Percentiles rank a stretch among this genome's conserved stretches.
These are phyloP conservation scores for Alca torda DNA, from an alignment of 2,797 vertebrate genomes.

Conservation along the genomic window DNA sequence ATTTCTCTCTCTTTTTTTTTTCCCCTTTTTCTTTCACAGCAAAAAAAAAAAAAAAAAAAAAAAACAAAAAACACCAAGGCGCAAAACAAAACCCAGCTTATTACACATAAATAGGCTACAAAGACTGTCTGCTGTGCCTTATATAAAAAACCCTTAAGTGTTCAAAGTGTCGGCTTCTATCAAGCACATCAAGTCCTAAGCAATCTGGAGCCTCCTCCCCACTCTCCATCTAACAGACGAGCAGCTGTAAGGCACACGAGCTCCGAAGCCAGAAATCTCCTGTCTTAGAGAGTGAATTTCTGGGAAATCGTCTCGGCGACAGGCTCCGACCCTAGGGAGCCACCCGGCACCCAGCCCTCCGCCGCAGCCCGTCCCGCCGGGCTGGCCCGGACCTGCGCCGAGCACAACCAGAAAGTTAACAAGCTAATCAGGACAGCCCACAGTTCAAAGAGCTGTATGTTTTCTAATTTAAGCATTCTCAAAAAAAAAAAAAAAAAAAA, in stretches of 20 bases:
- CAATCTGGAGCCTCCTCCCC: background rate
- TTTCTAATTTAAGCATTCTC: background rate
- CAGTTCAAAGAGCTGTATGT: background rate
- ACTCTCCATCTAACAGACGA: background rate
- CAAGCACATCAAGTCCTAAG: conserved; percentile 1
- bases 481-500: background rate
- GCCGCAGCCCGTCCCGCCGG: background rate
- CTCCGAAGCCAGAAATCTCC: background rate
- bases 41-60: background rate
- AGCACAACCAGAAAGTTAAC: background rate
- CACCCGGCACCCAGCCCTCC: background rate
- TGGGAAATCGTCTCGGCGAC: background rate
- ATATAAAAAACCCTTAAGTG: conserved; percentile 27
- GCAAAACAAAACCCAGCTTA: conserved; percentile 34
- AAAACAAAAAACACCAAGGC: background rate
- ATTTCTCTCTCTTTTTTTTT: background rate
- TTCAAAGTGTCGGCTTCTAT: conserved; percentile 36
- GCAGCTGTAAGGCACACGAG: background rate
- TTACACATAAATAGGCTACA: conserved; percentile 56
- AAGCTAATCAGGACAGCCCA: background rate
- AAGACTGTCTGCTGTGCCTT: conserved; percentile 50
- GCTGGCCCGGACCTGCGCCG: background rate
- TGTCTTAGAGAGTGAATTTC: background rate
- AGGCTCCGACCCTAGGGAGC: background rate
- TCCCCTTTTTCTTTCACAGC: background rate